Evolutionary conservation across 1,140 invertebrate genomes (phyloP).

Genomic region (Platorchestia sp.): DNA sequence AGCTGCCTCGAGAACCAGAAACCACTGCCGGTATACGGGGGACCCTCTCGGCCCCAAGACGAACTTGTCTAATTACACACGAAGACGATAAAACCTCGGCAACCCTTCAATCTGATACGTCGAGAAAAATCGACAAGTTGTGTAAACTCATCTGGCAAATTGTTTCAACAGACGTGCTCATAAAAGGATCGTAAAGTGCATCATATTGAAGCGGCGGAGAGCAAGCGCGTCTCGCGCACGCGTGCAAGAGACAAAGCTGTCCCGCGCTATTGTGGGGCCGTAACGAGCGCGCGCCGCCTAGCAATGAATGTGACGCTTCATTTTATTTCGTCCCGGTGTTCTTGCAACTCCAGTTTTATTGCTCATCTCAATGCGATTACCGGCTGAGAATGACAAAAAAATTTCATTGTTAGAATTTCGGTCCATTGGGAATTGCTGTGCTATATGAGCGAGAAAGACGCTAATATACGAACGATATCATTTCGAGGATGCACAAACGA

Average conservation of each 20-base stretch:
- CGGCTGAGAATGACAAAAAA: neutral
- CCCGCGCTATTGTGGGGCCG: neutral
- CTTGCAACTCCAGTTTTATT: neutral
- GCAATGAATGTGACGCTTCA: neutral
- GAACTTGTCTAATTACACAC: constrained; percentile 30
- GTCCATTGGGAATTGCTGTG: neutral
- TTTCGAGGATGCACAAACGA: neutral
- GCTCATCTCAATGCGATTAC: neutral
- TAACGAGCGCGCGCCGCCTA: neutral
- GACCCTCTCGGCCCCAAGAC: neutral
- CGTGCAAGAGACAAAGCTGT: constrained; percentile 11
- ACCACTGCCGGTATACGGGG: neutral
- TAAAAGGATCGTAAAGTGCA: constrained; percentile 53
- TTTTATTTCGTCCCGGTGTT: neutral
- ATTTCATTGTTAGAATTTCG: neutral
- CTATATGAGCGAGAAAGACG: no score
- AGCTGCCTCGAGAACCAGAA: neutral
- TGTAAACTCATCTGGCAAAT: constrained; percentile 54
- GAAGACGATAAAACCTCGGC: constrained; percentile 43
- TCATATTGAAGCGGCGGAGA: constrained; percentile 42
- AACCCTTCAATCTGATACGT: constrained; percentile 51
- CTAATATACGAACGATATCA: neutral
- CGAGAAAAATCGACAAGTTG: constrained; percentile 51
- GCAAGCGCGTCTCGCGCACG: neutral
- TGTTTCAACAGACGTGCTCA: constrained; percentile 47